Percentiles rank a stretch among this genome's conserved stretches.
Conservation (phyloP, 1,140 invertebrate species). For the Bombus superbus region DNA sequence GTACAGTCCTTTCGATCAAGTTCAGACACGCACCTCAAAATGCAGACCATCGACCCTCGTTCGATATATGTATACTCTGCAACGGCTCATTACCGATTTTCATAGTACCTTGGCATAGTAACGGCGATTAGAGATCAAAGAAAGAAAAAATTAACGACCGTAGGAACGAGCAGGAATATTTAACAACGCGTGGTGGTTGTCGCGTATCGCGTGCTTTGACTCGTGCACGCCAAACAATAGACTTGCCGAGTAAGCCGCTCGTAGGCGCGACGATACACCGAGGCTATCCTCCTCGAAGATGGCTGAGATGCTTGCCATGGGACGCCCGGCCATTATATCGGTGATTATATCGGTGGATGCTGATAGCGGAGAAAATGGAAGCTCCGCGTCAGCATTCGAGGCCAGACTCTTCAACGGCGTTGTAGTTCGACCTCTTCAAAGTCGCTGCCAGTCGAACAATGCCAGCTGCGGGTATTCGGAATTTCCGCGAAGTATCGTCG, state of each 20-base stretch:
- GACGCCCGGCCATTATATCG: slow-evolving; percentile 67
- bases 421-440: slow-evolving; percentile 58
- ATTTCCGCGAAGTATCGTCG: slow-evolving; percentile 31
- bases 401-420: slow-evolving; percentile 42
- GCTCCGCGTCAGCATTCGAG: slow-evolving; percentile 71
- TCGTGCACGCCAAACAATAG: slow-evolving; percentile 70
- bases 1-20: neutral
- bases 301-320: slow-evolving; percentile 40
- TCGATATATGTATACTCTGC: neutral
- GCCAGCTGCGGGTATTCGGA: slow-evolving; percentile 26
- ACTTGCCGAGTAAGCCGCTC: slow-evolving; percentile 70
- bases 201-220: slow-evolving; percentile 20
- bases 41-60: neutral
- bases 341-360: slow-evolving; percentile 77
- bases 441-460: slow-evolving; percentile 57
- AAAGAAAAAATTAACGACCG: slow-evolving; percentile 41
- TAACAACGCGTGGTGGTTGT: slow-evolving; percentile 36
- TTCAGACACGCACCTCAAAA: too few species aligned
- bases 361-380: slow-evolving; percentile 76
- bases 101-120: neutral
- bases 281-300: slow-evolving; percentile 55
- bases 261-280: slow-evolving; percentile 58
- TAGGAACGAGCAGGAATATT: slow-evolving; percentile 46
- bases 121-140: slow-evolving; percentile 29
- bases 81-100: neutral